A percentile compares a stretch with the other conserved stretches of the same genome.
phyloP scores from a whole-genome alignment of 2,888 invertebrate genomes.

The Synanthedon myopaeformis region DNA sequence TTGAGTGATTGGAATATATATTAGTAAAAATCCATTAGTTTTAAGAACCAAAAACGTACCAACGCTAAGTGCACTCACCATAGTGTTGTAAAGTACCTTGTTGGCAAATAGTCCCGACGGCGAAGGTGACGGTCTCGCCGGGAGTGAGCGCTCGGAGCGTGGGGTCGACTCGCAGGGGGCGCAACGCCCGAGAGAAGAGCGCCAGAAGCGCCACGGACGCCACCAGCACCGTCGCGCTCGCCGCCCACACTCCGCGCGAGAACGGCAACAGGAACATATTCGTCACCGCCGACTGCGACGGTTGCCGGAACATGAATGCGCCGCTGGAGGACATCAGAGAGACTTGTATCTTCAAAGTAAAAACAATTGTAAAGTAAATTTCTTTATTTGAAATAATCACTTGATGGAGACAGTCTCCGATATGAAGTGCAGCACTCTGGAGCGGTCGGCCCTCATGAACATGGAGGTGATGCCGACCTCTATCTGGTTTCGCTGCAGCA shows the following conservation, averaged over 20 bases:
- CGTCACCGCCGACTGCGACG: conserved; percentile 69
- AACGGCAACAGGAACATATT: conserved; percentile 74
- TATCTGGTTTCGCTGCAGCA: conserved; percentile 63
- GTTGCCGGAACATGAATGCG: conserved; percentile 73
- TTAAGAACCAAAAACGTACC: no score
- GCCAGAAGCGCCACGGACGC: conserved; percentile 18
- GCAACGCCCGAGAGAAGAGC: conserved; percentile 21
- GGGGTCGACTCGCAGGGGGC: conserved; percentile 7
- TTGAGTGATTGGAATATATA: no score
- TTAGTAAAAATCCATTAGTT: no score
- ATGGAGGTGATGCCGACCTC: conserved; percentile 63
- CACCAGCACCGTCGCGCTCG: conserved; percentile 20
- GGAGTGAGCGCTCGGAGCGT: conserved; percentile 23
- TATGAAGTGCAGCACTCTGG: conserved; percentile 59
- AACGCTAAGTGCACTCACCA: no score
- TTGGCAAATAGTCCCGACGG: conserved; percentile 71
- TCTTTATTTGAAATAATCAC: conserved; percentile 14
- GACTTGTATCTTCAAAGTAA: background rate
- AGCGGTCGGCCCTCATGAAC: conserved; percentile 71
- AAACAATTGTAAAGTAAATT: background rate
- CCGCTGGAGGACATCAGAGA: conserved; percentile 34
- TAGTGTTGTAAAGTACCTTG: conserved; percentile 48
- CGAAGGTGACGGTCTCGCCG: conserved; percentile 63
- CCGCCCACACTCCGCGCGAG: conserved; percentile 68
- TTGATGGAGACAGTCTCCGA: conserved; percentile 60